Evolutionary conservation across 1,140 invertebrate genomes (phyloP), one percentile per base, ranked within the genome.

Genomic region (Lysiphlebus fabarum): DNA sequence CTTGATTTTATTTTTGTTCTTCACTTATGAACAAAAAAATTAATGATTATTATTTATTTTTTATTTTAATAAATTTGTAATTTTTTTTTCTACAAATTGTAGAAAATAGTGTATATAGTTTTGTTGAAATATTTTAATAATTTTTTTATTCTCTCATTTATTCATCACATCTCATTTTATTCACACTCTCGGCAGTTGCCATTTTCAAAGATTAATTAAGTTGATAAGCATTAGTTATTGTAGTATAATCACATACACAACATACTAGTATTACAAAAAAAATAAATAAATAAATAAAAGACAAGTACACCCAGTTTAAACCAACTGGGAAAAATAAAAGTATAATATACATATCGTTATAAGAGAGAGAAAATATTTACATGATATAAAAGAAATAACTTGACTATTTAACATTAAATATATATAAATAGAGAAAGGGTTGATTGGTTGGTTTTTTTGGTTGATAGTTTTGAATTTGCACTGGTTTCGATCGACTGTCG

Each of bases 121-220:
- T n/a, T n/a, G n/a, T n/a, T n/a, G n/a, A n/a, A n/a, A 6, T 51
- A 12, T 11, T 5, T 45, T 45, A 4, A 4, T n/a, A 7, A 7
- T 5, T 33, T n/a, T 43, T 58, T 12, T 12, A 42, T 26, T 26
- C 4, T 26, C 17, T 26, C 17, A 4, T 26, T 26, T 26, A 26
- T 26, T 2, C 17, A 26, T 26, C 17, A 7, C n/a, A n/a, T n/a
- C n/a, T n/a, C n/a, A n/a, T n/a, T n/a, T n/a, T n/a, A n/a, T 48
- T 48, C 53, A 38, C 41, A 10, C 41, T 50, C 37, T 57, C 26
- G 36, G 38, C 33, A 58, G 61, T 62, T 64, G 64, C 66, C 70
- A 68, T 61, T 66, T 64, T 67, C 66, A 67, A 65, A 75, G 76
- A 78, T 79, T 78, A 79, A 79, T 79, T 77, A 78, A 77, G 68